Percentiles rank a stretch among this genome's conserved stretches.
These are phyloP conservation scores for Taxidea taxus DNA, from an alignment of 2,113 vertebrate species.

Conservation along the genomic window DNA sequence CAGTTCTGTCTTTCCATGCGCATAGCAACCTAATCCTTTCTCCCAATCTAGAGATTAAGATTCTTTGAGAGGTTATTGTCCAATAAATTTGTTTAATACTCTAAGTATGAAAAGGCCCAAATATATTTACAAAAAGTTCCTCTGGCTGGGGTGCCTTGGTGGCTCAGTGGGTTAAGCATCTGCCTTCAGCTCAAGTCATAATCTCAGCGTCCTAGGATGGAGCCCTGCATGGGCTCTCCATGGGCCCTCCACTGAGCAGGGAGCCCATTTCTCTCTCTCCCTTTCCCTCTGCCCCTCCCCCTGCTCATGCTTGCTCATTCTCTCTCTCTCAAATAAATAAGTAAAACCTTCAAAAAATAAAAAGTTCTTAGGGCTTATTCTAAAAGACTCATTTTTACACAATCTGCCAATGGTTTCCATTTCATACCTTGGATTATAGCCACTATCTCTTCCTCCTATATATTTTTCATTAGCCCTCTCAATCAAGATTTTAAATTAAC, in stretches of 20 bases:
- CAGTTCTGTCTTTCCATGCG: background rate
- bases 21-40: background rate
- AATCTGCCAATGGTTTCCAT: background rate
- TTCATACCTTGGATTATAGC: background rate
- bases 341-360: background rate
- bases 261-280: background rate
- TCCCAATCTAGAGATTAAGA: background rate
- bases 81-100: conserved; percentile 40
- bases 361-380: background rate
- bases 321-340: background rate
- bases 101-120: conserved; percentile 38
- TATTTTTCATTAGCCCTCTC: background rate
- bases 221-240: background rate
- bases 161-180: background rate
- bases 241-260: no score
- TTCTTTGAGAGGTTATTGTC: background rate
- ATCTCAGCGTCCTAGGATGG: background rate
- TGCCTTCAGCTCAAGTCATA: background rate
- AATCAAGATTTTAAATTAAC: background rate
- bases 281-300: background rate
- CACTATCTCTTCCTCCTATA: background rate
- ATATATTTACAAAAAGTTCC: background rate
- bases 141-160: background rate
- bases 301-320: background rate
- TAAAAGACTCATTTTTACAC: conserved; percentile 27